phyloP scores from a whole-genome alignment of 1,140 invertebrate species.

The Mycetomoellerius zeteki region DNA sequence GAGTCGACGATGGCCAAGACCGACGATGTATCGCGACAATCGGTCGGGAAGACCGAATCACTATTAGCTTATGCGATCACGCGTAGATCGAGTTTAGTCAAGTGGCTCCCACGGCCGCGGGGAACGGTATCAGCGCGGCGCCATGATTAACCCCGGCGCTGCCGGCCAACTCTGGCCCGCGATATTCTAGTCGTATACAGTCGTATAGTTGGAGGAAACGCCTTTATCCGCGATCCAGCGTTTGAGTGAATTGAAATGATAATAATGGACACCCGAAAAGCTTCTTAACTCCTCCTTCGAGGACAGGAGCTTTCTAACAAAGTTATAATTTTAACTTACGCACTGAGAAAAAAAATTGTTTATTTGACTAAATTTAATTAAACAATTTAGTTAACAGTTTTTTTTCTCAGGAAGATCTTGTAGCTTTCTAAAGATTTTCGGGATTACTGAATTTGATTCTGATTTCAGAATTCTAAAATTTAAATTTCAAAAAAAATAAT shows the following conservation, averaged over 20 bases:
- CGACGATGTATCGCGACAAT: neutral
- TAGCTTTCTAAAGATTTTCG: too few species aligned
- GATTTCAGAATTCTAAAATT: too few species aligned
- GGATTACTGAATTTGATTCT: too few species aligned
- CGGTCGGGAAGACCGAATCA: neutral
- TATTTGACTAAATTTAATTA: too few species aligned
- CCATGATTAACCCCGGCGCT: slow-evolving; percentile 45
- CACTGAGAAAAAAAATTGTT: too few species aligned
- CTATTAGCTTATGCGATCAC: slow-evolving; percentile 1
- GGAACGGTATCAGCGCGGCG: slow-evolving; percentile 1
- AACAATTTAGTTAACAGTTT: too few species aligned
- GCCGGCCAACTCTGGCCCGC: neutral
- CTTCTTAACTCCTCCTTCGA: neutral
- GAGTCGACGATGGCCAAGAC: neutral
- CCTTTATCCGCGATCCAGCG: neutral
- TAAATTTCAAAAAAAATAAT: too few species aligned
- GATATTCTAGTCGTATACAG: neutral
- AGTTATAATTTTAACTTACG: too few species aligned
- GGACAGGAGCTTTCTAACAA: too few species aligned
- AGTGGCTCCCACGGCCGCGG: slow-evolving; percentile 33
- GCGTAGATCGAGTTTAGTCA: slow-evolving; percentile 29
- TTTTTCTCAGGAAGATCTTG: too few species aligned
- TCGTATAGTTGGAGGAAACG: neutral
- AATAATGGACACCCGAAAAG: too few species aligned
- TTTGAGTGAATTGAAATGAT: neutral